Base-by-base conservation (phyloP, 2,797 vertebrate genomes). In the Sus cebifrons region DNA sequence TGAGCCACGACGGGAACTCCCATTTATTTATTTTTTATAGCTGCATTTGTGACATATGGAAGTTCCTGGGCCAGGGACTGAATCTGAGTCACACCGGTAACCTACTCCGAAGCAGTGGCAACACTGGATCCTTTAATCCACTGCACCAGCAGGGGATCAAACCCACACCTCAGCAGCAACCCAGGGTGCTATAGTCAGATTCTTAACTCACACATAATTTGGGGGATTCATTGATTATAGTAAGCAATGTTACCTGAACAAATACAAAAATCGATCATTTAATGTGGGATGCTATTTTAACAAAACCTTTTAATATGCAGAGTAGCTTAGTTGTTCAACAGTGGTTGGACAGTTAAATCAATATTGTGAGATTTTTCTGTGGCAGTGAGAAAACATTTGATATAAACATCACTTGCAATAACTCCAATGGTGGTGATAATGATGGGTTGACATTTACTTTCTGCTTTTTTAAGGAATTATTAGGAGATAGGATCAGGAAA, bases 361-460 rank as follows among this genome's bases (percentile, higher is more conserved):
- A 86, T 89, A 91, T 64, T 93, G 10, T 97, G 84, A 93, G 36
- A 89, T 71, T 32, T 29, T 86, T 77, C 56, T 73, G 56, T 21
- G 79, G 20, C 25, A 93, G 44, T 88, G 36, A 85, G 62, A 93
- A 91, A 84, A 88, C 29, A 79, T 92, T 90, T 95, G 83, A 20
- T 93, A 11, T 68, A 93, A 96, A 91, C 68, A 7, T 91, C 3
- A 6, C 58, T 32, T 86, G 40, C 11, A 94, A 78, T 78, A 74
- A n/a, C 20, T 78, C 91, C 64, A 86, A 71, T 64, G 44, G 18
- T 11, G n/a, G 44, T 75, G 79, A 86, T 83, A 84, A 87, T 73
- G 78, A 83, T 68, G 40, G 27, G 5, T 32, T 94, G 70, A 89
- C 68, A 93, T 96, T 95, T 97, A 86, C 2, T n/a, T 58, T 86